Evolutionary conservation across 2,797 vertebrate genomes (phyloP).

Genomic region (Cuculus canorus): DNA sequence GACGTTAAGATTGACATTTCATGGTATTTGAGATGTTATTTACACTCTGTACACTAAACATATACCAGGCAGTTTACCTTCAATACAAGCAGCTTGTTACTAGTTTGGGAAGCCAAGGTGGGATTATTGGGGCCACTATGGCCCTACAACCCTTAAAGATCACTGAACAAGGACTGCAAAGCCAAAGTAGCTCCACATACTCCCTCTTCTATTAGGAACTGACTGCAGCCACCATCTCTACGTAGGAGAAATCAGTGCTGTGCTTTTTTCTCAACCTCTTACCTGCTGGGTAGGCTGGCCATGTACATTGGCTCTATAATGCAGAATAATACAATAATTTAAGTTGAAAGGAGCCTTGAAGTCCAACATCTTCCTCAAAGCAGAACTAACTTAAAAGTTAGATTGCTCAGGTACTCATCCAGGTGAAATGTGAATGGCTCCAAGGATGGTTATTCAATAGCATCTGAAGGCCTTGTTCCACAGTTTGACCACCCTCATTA

Average conservation of each 20-base stretch:
- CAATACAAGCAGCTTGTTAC: not conserved
- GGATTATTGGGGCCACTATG: not conserved
- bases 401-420: not conserved
- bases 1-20: conserved; percentile 52
- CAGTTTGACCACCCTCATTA: not conserved
- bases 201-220: not conserved
- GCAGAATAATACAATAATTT: not conserved
- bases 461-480: not conserved
- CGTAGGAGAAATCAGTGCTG: not conserved
- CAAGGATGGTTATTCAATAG: not conserved
- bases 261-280: not conserved
- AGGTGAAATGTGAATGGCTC: not conserved
- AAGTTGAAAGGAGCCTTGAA: not conserved
- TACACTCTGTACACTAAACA: not conserved
- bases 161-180: not conserved
- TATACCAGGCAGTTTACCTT: conserved; percentile 20
- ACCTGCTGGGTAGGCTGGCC: not conserved
- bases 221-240: conserved; percentile 5
- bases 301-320: accelerated
- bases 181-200: not conserved
- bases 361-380: not conserved
- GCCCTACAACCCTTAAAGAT: not conserved
- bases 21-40: conserved; percentile 66
- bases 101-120: conserved; percentile 18
- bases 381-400: not conserved